Percentiles rank a stretch among this genome's conserved stretches.
Evolutionary conservation across 2,888 invertebrate genomes (phyloP).

Genomic region (Sinhomidia bicolor): DNA sequence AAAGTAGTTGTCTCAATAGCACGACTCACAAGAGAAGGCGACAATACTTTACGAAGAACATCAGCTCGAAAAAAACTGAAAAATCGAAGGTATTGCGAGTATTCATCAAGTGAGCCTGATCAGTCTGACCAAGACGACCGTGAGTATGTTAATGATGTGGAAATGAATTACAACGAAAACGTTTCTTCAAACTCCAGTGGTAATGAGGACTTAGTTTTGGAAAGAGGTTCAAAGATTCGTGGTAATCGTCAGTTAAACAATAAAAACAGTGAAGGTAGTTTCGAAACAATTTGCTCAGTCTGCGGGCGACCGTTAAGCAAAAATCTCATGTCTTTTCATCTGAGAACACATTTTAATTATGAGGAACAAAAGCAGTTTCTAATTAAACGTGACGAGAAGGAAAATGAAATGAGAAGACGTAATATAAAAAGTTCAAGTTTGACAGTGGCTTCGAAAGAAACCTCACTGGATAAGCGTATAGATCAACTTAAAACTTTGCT

Average conservation of each 20-base stretch:
- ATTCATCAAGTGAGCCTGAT: background rate
- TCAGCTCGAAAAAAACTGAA: background rate
- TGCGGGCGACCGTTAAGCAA: constrained; percentile 7
- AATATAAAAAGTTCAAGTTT: background rate
- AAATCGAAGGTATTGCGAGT: background rate
- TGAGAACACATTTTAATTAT: constrained; percentile 9
- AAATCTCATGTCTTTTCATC: background rate
- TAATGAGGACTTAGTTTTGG: no score
- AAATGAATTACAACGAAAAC: no score
- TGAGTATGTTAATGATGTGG: no score
- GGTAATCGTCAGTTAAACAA: no score
- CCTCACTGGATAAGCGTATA: background rate
- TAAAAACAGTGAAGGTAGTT: no score
- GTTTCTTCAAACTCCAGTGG: no score
- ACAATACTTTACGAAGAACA: background rate
- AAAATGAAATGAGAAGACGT: background rate
- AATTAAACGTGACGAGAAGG: background rate
- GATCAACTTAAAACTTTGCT: background rate
- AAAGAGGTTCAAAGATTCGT: no score
- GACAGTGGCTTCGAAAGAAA: background rate
- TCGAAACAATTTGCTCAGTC: background rate
- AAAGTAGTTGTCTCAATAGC: background rate
- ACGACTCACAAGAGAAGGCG: background rate
- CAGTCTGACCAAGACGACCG: no score
- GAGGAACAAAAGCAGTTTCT: background rate